Evolutionary conservation across 2,797 vertebrate genomes (phyloP), one percentile per base, ranked within the genome.

Genomic region (Peromyscus nudipes): DNA sequence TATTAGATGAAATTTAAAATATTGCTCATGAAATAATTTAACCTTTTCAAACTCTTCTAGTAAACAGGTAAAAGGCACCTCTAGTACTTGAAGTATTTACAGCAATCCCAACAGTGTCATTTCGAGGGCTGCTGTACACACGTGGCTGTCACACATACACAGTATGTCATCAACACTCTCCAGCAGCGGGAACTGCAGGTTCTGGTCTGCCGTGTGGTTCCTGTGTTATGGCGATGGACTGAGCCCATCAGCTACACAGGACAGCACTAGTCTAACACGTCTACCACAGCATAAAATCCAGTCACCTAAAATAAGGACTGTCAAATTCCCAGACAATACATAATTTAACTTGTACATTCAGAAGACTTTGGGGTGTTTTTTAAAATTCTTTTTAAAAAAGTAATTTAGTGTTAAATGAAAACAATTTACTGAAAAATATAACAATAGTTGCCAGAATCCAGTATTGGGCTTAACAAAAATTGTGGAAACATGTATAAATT

Each of bases 61-160:
- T 85, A 95, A 97, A 98, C 96, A 96, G 96, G 96, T 98, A 92
- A 98, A 99, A 99, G 98, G 98, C 98, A 98, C 98, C 98, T 98
- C 95, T 89, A 97, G 97, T 96, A 97, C 88, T 98, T 98, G 97
- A 98, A 98, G 97, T 98, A 98, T 76, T 96, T 64, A 96, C 86
- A 97, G 88, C 95, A 96, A 97, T 96, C 76, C 94, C 94, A 95
- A 96, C 19, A 55, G 94, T 97, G 94, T 93, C 97, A 94, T 94
- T 97, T 92, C 71, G 14, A 82, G 97, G 97, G 92, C 16, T 55
- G 77, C 71, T 96, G 95, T 81, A 81, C 77, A 94, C 64, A 87
- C 2, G 87, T 57, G 4, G 82, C 60, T 97, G 97, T 96, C 93
- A 95, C 82, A 96, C 98, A 97, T 90, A 82, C 57, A 88, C 80